Conservation (phyloP, 2,113 vertebrate species). For the Cryptotis parvus region DNA sequence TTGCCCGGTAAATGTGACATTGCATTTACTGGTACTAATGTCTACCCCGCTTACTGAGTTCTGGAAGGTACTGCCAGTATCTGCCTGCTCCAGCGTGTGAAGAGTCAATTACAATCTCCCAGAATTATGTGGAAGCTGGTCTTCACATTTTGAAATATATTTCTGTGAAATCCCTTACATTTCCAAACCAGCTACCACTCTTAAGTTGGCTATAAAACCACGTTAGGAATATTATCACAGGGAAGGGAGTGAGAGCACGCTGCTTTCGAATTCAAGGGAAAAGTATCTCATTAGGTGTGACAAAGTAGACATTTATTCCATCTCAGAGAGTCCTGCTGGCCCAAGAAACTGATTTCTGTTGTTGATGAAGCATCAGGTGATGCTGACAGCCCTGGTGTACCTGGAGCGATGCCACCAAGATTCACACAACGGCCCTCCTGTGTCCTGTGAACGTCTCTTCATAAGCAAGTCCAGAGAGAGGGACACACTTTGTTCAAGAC, state of each 20-base stretch:
- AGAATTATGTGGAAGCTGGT: not conserved
- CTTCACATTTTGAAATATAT: constrained; percentile 13
- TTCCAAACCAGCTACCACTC: not conserved
- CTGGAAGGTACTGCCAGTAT: not conserved
- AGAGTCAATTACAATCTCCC: too few species aligned
- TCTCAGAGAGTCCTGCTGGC: not conserved
- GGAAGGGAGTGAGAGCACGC: not conserved
- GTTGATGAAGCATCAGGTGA: too few species aligned
- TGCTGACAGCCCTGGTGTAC: too few species aligned
- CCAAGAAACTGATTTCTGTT: too few species aligned
- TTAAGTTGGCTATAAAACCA: not conserved
- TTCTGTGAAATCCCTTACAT: not conserved
- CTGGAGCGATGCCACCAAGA: too few species aligned
- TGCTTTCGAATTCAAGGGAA: not conserved
- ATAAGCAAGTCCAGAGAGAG: too few species aligned
- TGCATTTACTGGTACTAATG: not conserved
- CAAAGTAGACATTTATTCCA: not conserved
- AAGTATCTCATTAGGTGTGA: not conserved
- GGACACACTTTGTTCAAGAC: too few species aligned
- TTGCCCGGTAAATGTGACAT: not conserved
- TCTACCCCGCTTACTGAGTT: not conserved
- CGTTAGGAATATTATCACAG: not conserved
- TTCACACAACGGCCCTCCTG: too few species aligned
- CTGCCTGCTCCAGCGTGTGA: too few species aligned
- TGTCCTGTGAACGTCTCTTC: too few species aligned